Evolutionary conservation across 2,888 invertebrate species (phyloP), one percentile per base, ranked within the genome.

Genomic region (Macropis europaea): DNA sequence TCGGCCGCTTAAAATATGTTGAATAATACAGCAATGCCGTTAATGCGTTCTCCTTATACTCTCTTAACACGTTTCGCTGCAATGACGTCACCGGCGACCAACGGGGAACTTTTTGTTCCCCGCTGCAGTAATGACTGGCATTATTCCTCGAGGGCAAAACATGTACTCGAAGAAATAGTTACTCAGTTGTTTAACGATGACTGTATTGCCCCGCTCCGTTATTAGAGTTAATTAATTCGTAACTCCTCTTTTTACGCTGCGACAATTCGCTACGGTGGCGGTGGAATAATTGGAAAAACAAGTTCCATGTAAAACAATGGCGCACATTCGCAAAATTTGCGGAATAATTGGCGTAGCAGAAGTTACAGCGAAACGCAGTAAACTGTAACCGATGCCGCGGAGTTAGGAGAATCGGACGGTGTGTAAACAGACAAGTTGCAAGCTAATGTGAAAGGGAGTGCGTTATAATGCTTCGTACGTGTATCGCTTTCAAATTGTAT

Each of bases 21-120:
- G 69, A 57, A 69, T 67, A 52, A 69, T 52, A 69, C 50, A 40
- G 57, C 68, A 67, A 57, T 45, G 56, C 15, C 38, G 38, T 36
- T 69, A 69, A 69, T 57, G 57, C 57, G 45, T 28, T 45, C 57
- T 22, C 32, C 52, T 57, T 52, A 45, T 32, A 45, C 32, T 19
- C 50, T 43, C 43, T 45, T 67, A 38, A 67, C 69, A 52, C 68
- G 57, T 22, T n/a, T 26, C 52, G 32, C 57, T 15, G 69, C 45
- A 67, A 15, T 67, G 45, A 59, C 57, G 68, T 69, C 69, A 50
- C 26, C 36, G 3, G 32, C 42, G 15, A 38, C 13, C 52, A n/a
- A 40, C 45, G 13, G 3, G 54, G 36, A 22, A 42, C 28, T 67
- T 67, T 57, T 69, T 57, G 50, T 67, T 67, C 22, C n/a, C 32